phyloP scores from a whole-genome alignment of 2,113 vertebrate genomes.

The Connochaetes taurinus region DNA sequence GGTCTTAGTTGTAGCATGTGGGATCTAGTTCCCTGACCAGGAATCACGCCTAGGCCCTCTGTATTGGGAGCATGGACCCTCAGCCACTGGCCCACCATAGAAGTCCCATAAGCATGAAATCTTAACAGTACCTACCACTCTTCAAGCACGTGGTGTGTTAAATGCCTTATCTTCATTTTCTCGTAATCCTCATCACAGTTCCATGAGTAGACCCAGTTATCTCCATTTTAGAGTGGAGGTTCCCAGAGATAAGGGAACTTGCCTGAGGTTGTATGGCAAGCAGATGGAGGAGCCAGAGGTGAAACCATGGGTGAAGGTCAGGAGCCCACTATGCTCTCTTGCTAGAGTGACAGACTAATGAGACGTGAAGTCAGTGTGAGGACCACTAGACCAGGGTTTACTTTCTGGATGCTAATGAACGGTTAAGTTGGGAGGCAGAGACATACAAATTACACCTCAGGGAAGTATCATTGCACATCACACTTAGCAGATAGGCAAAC shows the following conservation, averaged over 20 bases:
- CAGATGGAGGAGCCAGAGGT: neutral
- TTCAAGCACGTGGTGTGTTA: neutral
- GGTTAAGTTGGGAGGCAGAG: neutral
- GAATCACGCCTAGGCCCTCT: neutral
- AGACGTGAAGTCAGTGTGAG: neutral
- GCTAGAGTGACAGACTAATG: neutral
- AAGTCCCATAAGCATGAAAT: neutral
- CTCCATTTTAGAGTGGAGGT: neutral
- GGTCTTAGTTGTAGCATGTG: neutral
- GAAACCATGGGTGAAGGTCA: neutral
- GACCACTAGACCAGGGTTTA: neutral
- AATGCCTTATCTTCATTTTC: neutral
- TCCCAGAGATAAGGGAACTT: neutral
- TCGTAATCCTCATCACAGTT: neutral
- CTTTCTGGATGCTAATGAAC: neutral
- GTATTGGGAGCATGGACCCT: neutral
- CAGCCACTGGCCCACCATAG: neutral
- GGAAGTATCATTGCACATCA: neutral
- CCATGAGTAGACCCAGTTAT: neutral
- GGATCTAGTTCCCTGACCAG: neutral
- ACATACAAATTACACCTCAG: neutral
- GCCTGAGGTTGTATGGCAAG: neutral
- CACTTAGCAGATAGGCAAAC: neutral
- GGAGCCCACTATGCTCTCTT: neutral
- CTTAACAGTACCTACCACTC: neutral